Base-by-base conservation (phyloP, 2,888 invertebrate species). In the Papilio demoleus region DNA sequence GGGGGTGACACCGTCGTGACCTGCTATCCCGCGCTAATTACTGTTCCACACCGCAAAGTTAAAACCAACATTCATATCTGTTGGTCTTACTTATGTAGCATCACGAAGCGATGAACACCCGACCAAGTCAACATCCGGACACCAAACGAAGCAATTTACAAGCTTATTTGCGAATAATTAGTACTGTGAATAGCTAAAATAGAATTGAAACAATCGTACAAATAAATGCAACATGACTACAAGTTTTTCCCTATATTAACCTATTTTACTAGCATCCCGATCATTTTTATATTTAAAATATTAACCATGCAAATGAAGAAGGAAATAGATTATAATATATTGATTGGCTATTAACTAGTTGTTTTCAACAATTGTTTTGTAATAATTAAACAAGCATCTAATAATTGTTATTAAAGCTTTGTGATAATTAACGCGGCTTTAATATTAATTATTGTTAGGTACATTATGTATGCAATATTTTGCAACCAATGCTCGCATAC, bases 11-110 rank as follows among this genome's bases (percentile, higher is more conserved):
- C 75, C 76, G 85, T 88, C 87, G 87, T 88, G 90, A 86, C 86
- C 76, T 83, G 77, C 77, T 83, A 85, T 86, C 85, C 82, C 82
- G 83, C 87, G 88, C 84, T 90, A 90, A 90, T 90, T 88, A 88
- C 79, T 72, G 83, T 86, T 83, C 83, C 82, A 79, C 79, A 76
- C 77, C 73, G 79, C 80, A 79, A 83, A 82, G 75, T 74, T 42
- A 68, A 74, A 75, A 76, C 76, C 74, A 71, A 72, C 73, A 71
- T 42, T 34, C 34, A 64, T 56, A 36, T 4, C 53, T 42, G 3
- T 56, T 47, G 65, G 61, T 34, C 42, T 38, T 38, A n/a, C 59
- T 42, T 60, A 53, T 42, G 40, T 56, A 62, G 36, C 11, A 65
- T 61, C 40, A 53, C 69, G 27, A 62, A 62, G 65, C 62, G 17